Percentiles rank a stretch among this genome's conserved stretches.
phyloP scores from a whole-genome alignment of 1,140 invertebrate species.

The Ips typographus region DNA sequence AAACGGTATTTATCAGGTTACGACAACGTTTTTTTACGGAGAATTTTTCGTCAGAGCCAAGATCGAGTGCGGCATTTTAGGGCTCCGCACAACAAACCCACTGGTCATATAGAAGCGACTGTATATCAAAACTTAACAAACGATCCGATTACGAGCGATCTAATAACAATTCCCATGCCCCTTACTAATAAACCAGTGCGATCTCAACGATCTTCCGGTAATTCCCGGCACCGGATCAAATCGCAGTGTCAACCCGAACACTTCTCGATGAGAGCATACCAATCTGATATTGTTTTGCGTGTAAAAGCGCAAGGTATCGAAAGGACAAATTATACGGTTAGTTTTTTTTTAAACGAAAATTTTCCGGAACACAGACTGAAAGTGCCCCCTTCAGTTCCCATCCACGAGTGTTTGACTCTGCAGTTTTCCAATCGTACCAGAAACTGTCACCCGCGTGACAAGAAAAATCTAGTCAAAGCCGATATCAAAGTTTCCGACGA shows the following conservation, averaged over 20 bases:
- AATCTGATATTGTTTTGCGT: constrained; percentile 44
- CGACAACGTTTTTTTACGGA: constrained; percentile 28
- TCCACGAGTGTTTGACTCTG: constrained; percentile 14
- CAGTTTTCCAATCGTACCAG: constrained; percentile 17
- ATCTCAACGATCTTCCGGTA: constrained; percentile 39
- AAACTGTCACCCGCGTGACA: constrained; percentile 15
- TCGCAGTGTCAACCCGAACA: constrained; percentile 41
- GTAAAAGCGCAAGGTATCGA: constrained; percentile 41
- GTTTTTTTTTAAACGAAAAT: constrained; percentile 37
- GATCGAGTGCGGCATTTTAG: constrained; percentile 9
- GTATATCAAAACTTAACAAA: constrained; percentile 20
- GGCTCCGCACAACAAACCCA: constrained; percentile 23
- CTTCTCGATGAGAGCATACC: constrained; percentile 43
- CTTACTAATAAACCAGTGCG: constrained; percentile 18
- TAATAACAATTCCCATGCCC: constrained; percentile 14
- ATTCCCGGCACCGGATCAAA: constrained; percentile 13
- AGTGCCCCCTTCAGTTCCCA: not conserved
- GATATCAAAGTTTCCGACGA: constrained; percentile 43
- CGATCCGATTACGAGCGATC: constrained; percentile 11
- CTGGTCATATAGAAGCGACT: constrained; percentile 28
- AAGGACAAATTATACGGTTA: constrained; percentile 18
- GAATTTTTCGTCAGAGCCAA: not conserved
- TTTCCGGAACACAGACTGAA: constrained; percentile 4
- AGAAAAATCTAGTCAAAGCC: constrained; percentile 43
- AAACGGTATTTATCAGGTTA: too few relatives aligned